Conservation (phyloP, 2,113 vertebrate genomes). For the Pituophis catenifer region DNA sequence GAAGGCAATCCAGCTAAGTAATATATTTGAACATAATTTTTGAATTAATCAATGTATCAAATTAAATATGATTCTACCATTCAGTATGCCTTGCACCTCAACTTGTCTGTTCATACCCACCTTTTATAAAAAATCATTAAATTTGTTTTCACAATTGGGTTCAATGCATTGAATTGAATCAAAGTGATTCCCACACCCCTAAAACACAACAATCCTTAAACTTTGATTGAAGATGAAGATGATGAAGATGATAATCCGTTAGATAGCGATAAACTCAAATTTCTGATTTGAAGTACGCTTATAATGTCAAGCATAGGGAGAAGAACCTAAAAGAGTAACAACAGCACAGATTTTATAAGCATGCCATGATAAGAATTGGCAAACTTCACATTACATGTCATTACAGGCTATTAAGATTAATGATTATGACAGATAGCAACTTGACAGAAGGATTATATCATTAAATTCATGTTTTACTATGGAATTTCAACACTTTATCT, state of each 20-base stretch:
- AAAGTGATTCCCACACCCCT: neutral
- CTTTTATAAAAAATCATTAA: neutral
- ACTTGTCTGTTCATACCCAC: neutral
- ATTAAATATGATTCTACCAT: neutral
- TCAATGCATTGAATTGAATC: neutral
- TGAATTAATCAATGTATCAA: neutral
- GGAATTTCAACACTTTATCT: neutral
- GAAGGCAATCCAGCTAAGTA: neutral
- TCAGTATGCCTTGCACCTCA: neutral
- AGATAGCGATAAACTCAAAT: conserved; percentile 33
- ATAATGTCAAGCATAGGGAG: conserved; percentile 44
- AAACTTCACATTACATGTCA: conserved; percentile 52
- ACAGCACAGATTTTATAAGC: conserved; percentile 24
- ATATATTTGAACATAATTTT: neutral
- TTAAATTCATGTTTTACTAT: conserved; percentile 15
- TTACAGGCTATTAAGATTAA: conserved; percentile 52
- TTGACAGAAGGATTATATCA: conserved; percentile 41
- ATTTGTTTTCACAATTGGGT: neutral
- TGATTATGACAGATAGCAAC: conserved; percentile 46
- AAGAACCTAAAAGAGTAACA: conserved; percentile 41
- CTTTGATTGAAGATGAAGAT: neutral
- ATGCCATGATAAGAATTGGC: conserved; percentile 47
- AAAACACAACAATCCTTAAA: neutral
- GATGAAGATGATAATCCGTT: neutral
- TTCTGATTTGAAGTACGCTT: conserved; percentile 47